phyloP scores from a whole-genome alignment of 2,888 invertebrate species.

The Achlya flavicornis region DNA sequence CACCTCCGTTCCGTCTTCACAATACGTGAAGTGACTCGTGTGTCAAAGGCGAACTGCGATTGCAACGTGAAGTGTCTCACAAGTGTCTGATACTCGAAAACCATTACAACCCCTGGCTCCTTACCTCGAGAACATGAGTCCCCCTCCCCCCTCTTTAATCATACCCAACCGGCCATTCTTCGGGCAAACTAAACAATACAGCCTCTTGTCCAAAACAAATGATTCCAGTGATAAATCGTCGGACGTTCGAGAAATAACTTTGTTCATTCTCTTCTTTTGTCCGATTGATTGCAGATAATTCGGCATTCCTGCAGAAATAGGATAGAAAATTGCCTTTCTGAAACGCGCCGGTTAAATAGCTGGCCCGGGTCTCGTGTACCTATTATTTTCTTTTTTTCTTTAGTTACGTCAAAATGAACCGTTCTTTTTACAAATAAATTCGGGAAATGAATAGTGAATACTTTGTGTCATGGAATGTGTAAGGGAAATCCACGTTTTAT shows the following conservation, averaged over 20 bases:
- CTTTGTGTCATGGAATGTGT: background rate
- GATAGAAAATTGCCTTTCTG: constrained; percentile 61
- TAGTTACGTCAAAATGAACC: constrained; percentile 11
- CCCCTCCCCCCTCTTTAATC: constrained; percentile 23
- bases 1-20: background rate
- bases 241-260: constrained; percentile 60
- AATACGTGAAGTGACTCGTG: background rate
- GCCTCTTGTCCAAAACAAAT: constrained; percentile 57
- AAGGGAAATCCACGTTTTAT: background rate
- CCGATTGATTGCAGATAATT: constrained; percentile 78
- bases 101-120: constrained; percentile 43
- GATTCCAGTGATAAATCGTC: constrained; percentile 69
- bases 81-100: constrained; percentile 30
- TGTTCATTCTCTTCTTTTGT: constrained; percentile 64
- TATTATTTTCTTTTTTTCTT: constrained; percentile 13
- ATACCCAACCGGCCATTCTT: constrained; percentile 28
- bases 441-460: background rate
- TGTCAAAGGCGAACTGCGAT: constrained; percentile 7
- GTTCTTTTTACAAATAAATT: constrained; percentile 8
- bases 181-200: constrained; percentile 53
- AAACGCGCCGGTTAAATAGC: constrained; percentile 36
- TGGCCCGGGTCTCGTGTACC: constrained; percentile 10
- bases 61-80: constrained; percentile 18
- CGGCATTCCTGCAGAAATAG: constrained; percentile 56
- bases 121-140: constrained; percentile 16